Percentiles rank a stretch among this genome's conserved stretches.
Evolutionary conservation across 2,113 vertebrate genomes (phyloP).

Genomic region (Coptodon rendalli): DNA sequence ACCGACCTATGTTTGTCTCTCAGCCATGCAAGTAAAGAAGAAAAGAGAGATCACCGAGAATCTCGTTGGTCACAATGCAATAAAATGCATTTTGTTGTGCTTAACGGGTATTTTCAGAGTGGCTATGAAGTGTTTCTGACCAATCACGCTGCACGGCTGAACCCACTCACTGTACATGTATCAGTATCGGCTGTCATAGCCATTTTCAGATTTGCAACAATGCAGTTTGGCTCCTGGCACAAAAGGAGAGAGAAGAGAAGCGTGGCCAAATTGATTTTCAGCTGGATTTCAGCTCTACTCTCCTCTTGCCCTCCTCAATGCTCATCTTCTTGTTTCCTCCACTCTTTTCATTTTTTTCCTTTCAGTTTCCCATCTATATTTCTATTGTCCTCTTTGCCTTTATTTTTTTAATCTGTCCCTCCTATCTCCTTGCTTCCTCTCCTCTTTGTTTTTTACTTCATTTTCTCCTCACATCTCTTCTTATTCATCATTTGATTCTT

Average conservation of each 20-base stretch:
- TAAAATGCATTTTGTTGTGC: not conserved
- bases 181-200: conserved; percentile 5
- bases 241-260: not conserved
- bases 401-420: not conserved
- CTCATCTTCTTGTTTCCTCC: conserved; percentile 8
- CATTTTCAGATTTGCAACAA: conserved; percentile 18
- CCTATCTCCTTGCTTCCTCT: not conserved
- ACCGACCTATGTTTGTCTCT: not conserved
- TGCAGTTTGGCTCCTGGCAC: conserved; percentile 14
- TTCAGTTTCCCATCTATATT: not conserved
- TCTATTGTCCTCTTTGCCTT: not conserved
- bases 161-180: not conserved
- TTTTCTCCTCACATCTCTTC: not conserved
- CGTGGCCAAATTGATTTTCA: conserved; percentile 41
- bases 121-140: not conserved
- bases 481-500: not conserved
- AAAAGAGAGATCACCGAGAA: not conserved
- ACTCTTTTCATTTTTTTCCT: not conserved
- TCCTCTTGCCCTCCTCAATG: not conserved
- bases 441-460: not conserved
- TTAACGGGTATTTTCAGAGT: not conserved
- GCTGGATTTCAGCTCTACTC: conserved; percentile 36
- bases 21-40: not conserved
- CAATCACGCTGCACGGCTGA: not conserved
- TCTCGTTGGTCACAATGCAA: not conserved